Base-by-base conservation (phyloP, 2,888 invertebrate genomes). In the Diplazon laetatorius region DNA sequence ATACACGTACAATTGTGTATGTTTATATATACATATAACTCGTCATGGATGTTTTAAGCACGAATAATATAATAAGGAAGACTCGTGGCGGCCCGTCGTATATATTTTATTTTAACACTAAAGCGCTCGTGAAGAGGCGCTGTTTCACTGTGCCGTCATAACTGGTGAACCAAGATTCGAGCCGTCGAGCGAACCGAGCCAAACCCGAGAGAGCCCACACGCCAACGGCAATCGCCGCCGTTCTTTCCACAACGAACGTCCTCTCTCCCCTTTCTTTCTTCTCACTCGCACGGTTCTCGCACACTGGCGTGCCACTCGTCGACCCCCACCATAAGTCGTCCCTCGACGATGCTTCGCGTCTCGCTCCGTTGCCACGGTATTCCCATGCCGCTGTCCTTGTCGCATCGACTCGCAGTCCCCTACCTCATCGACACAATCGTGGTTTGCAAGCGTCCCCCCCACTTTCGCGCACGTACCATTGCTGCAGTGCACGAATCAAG, bases 91-190 rank as follows among this genome's bases (percentile, higher is more conserved):
- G 46, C 37, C 68, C 79, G 76, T 79, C 79, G 30, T n/a, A n/a
- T n/a, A 16, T 55, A 55, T 65, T 65, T 57, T 57, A 55, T 68
- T 63, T 50, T n/a, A n/a, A n/a, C n/a, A n/a, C n/a, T n/a, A n/a
- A n/a, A 68, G 79, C 76, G 76, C 79, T 57, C 79, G 76, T 6
- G 65, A 65, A 66, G 78, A 78, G 75, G 84, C 85, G 84, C 85
- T 82, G 83, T 83, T 82, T 85, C 82, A 86, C 85, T 82, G 80
- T 85, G 83, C 82, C 83, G 87, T 86, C 86, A 86, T 87, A 85
- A 86, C 85, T 86, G 81, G 83, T 80, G 66, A 79, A 82, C 78
- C 77, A 72, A 83, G 80, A 79, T 66, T 72, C 82, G 79, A 82
- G 69, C 72, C 69, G 73, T 63, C 68, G 68, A 62, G 62, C 77